Evolutionary conservation across 2,797 vertebrate species (phyloP).

Genomic region (Amphiprion clarkii): DNA sequence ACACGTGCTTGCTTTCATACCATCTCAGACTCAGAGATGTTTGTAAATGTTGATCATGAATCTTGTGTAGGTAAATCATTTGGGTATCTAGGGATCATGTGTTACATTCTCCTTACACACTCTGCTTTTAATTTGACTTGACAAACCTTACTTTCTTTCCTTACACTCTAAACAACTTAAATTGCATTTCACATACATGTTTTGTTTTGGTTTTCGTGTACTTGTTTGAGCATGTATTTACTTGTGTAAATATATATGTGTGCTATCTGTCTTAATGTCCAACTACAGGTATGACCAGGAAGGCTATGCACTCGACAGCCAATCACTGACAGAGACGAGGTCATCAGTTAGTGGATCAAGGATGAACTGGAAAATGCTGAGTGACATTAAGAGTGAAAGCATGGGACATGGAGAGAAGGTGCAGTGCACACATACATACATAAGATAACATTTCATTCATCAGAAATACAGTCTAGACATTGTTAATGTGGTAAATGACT

Average conservation of each 20-base stretch:
- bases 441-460: too few relatives aligned
- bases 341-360: conserved; percentile 32
- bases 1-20: not conserved
- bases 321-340: conserved; percentile 68
- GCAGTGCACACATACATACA: not conserved
- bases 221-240: conserved; percentile 12
- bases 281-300: conserved; percentile 68
- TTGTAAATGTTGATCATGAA: conserved; percentile 21
- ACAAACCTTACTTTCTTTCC: not conserved
- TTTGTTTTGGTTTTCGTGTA: conserved; percentile 1
- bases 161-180: conserved; percentile 29
- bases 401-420: conserved; percentile 78
- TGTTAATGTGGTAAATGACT: too few relatives aligned
- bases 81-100: conserved; percentile 35
- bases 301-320: conserved; percentile 62
- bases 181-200: conserved; percentile 7
- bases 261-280: conserved; percentile 27
- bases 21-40: not conserved
- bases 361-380: conserved; percentile 76
- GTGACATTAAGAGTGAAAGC: conserved; percentile 69
- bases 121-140: conserved; percentile 30
- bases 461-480: too few relatives aligned
- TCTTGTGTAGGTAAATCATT: conserved; percentile 35
- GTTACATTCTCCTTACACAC: conserved; percentile 1
- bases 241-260: not conserved